Conservation (phyloP, 53 echinoderm and acorn worm species). For the Apostichopus leukothele region DNA sequence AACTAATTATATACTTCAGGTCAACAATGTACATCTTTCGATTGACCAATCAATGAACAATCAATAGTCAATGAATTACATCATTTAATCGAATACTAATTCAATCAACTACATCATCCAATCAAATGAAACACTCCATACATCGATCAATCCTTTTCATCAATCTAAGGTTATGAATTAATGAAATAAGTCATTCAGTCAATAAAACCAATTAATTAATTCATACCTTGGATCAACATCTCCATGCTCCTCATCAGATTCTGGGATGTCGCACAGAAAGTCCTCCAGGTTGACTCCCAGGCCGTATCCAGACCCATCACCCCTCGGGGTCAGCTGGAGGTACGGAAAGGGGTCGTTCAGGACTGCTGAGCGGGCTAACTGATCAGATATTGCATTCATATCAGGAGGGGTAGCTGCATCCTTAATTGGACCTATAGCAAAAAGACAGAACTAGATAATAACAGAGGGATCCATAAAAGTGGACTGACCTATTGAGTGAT, state of each 20-base stretch:
- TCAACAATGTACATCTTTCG: background rate
- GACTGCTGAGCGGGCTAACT: constrained; percentile 77
- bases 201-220: too few species aligned
- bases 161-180: too few species aligned
- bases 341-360: constrained; percentile 76
- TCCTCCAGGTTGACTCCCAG: constrained; percentile 90
- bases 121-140: too few species aligned
- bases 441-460: too few species aligned
- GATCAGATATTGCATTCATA: constrained; percentile 76
- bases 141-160: too few species aligned
- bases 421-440: background rate
- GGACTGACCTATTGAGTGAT: too few species aligned
- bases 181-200: too few species aligned
- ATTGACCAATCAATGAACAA: background rate
- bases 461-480: too few species aligned
- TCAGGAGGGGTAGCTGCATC: constrained; percentile 66
- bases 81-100: too few species aligned
- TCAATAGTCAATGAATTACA: too few species aligned
- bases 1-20: too few species aligned
- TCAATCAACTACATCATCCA: too few species aligned
- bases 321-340: constrained; percentile 84
- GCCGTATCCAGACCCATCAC: constrained; percentile 93
- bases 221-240: constrained; percentile 49
- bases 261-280: constrained; percentile 61
- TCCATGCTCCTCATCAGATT: constrained; percentile 9